A percentile compares a stretch with the other conserved stretches of the same genome.
Evolutionary conservation across 2,888 invertebrate species (phyloP).

Genomic region (Amitus sp.): DNA sequence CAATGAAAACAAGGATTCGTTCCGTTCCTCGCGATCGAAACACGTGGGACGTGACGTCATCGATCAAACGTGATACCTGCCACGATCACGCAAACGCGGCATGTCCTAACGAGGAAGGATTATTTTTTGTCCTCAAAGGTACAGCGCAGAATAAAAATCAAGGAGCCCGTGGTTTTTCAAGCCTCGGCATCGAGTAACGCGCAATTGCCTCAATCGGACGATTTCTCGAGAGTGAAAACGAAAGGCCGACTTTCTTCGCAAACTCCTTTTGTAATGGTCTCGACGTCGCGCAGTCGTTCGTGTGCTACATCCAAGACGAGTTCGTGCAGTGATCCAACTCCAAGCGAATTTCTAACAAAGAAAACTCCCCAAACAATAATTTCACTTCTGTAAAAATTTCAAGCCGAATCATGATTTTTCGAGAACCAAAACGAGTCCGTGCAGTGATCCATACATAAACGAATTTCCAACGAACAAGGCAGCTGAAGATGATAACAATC

Average conservation of each 20-base stretch:
- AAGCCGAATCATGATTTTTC: no score
- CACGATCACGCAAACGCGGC: neutral
- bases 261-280: constrained; percentile 49
- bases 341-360: no score
- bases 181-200: no score
- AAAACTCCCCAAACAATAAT: no score
- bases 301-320: constrained; percentile 50
- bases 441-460: no score
- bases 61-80: neutral
- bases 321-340: constrained; percentile 50
- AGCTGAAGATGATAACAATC: constrained; percentile 40
- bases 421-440: no score
- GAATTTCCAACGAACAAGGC: no score
- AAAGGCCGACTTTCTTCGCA: constrained; percentile 44
- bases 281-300: constrained; percentile 55
- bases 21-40: constrained; percentile 10
- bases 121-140: neutral
- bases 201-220: no score
- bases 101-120: neutral
- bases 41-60: constrained; percentile 18
- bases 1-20: constrained; percentile 27
- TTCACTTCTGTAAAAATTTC: no score
- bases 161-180: no score
- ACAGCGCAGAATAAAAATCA: no score
- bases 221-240: constrained; percentile 8